These are phyloP conservation scores for Pasiphila rectangulata DNA, from an alignment of 2,888 invertebrate genomes.

Conservation along the genomic window DNA sequence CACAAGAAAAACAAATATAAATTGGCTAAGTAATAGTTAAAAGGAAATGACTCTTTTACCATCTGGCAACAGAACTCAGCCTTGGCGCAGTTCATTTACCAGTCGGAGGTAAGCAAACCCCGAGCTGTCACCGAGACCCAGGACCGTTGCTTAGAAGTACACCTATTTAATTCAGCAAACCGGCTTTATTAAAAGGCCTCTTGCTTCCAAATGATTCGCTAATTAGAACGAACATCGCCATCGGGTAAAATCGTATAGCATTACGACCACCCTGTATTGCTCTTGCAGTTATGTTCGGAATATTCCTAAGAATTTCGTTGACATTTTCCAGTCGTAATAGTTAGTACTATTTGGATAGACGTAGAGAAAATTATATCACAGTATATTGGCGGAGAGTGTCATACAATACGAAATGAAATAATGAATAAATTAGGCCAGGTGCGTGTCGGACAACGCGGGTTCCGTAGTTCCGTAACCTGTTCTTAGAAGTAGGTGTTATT, in stretches of 20 bases:
- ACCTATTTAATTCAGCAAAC: slow-evolving; percentile 49
- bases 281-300: too few species aligned
- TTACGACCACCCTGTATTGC: neutral
- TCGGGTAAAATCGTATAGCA: slow-evolving; percentile 25
- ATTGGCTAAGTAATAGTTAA: slow-evolving; percentile 3
- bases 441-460: too few species aligned
- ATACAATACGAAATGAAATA: too few species aligned
- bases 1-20: slow-evolving; percentile 4
- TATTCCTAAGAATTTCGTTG: too few species aligned
- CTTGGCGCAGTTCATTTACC: slow-evolving; percentile 4
- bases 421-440: too few species aligned
- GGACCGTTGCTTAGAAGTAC: slow-evolving; percentile 39
- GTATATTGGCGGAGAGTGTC: too few species aligned
- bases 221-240: slow-evolving; percentile 38
- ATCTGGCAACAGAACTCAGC: slow-evolving; percentile 13
- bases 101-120: slow-evolving; percentile 1
- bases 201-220: slow-evolving; percentile 48
- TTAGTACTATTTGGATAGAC: too few species aligned
- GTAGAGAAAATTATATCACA: too few species aligned
- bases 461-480: too few species aligned
- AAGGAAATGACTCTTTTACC: slow-evolving; percentile 10
- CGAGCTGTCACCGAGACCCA: slow-evolving; percentile 24
- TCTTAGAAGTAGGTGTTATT: too few species aligned
- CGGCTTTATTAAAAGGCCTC: slow-evolving; percentile 28
- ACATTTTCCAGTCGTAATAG: too few species aligned